Evolutionary conservation across 2,797 vertebrate genomes (phyloP), one percentile per base, ranked within the genome.

Genomic region (Catostomus latipinnis): DNA sequence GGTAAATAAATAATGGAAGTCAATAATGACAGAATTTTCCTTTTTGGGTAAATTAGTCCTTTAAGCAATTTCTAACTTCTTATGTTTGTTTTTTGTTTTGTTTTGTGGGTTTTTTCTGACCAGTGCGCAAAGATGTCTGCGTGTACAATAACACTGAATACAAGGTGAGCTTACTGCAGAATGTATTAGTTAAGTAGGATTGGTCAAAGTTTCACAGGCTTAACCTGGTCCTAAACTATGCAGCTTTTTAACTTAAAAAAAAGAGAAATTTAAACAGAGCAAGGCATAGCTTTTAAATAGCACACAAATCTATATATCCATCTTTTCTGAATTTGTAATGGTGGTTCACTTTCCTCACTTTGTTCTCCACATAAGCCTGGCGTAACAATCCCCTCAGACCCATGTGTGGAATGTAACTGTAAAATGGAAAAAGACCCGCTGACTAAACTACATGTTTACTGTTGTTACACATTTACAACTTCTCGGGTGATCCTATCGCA

Each of bases 341-440:
- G 2, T 49, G 22, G n/a, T 16, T 50, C 10, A 57, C 34, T 43
- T 6, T 75, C 13, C 57, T 3, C 1, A 57, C 58, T 77, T 9
- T 22, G 65, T 73, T 50, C 80, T 0, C 14, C 57, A 22, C 58
- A 45, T 6, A 14, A 98, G 97, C 93, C 95, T 16, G 96, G 96
- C 46, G 84, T 90, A 3, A 88, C 87, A 80, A 91, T 98, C 76
- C 89, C 92, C 34, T 65, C 91, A 12, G 90, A 43, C 9, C 13
- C 90, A 22, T 99, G 97, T 81, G 69, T 94, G 62, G 54, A 87
- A 0, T 99, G 97, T 69, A 0, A 72, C 11, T 99, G 97, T 84
- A 87, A 92, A 5, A 1, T 82, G 0, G 1, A 6, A 1, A 74
- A 86, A 9, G 83, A 96, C 1, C 1, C 82, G 8, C 54, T 0